A percentile compares a stretch with the other conserved stretches of the same genome.
phyloP scores from a whole-genome alignment of 2,113 vertebrate genomes.

The Globicephala melas region DNA sequence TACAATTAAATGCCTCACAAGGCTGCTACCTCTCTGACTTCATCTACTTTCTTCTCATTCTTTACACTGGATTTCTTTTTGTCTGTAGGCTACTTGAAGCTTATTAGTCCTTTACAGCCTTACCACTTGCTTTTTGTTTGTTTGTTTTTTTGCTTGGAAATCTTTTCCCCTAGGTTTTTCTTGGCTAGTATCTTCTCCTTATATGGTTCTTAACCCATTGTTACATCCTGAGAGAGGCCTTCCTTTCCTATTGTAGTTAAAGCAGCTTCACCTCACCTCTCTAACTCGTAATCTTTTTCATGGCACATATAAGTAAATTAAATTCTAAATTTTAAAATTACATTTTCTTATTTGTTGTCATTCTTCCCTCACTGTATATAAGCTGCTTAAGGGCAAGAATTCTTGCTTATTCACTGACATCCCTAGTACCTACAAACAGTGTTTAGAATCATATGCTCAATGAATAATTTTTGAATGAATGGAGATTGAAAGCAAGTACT shows the following conservation, averaged over 20 bases:
- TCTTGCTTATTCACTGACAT: neutral
- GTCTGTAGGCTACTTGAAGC: neutral
- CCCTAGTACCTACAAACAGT: neutral
- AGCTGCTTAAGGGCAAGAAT: neutral
- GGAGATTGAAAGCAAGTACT: neutral
- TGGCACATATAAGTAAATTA: neutral
- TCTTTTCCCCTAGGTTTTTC: neutral
- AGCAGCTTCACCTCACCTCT: neutral
- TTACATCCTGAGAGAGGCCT: neutral
- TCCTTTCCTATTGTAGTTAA: neutral
- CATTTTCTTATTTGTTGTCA: neutral
- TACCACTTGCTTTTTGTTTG: neutral
- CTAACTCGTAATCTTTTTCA: neutral
- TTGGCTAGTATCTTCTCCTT: neutral
- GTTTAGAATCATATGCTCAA: neutral
- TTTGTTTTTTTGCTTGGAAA: neutral
- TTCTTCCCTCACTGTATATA: neutral
- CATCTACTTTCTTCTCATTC: neutral
- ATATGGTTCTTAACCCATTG: neutral
- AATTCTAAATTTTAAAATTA: neutral
- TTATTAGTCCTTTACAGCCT: neutral
- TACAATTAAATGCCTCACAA: neutral
- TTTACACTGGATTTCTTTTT: neutral
- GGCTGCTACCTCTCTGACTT: neutral
- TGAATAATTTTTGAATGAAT: neutral